A percentile compares a stretch with the other conserved stretches of the same genome.
Conservation (phyloP, 2,113 vertebrate species). For the Dicerorhinus sumatrensis region DNA sequence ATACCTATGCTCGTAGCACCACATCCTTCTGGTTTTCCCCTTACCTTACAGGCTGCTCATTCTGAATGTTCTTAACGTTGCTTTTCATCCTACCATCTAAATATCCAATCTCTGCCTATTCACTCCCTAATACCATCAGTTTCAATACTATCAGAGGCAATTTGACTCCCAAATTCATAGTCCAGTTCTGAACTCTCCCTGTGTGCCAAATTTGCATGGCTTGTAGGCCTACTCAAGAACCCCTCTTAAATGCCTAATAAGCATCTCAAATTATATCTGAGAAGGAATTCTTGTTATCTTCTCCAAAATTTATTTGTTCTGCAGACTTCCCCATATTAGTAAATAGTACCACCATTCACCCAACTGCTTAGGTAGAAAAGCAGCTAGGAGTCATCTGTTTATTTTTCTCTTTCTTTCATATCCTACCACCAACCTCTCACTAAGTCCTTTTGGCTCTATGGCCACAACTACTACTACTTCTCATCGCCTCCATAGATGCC, state of each 20-base stretch:
- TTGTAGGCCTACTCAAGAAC: neutral
- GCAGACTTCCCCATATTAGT: neutral
- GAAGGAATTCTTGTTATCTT: neutral
- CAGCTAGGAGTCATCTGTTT: neutral
- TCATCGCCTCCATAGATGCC: neutral
- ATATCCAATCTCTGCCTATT: neutral
- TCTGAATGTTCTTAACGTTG: neutral
- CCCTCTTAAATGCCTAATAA: neutral
- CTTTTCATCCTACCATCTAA: neutral
- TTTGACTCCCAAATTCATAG: neutral
- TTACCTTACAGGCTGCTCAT: neutral
- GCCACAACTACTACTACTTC: neutral
- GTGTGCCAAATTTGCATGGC: neutral
- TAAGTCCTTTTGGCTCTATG: neutral
- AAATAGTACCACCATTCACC: neutral
- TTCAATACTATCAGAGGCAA: neutral
- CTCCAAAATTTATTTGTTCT: neutral
- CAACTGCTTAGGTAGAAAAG: neutral
- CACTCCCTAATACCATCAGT: neutral
- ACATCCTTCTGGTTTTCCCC: neutral
- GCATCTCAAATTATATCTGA: neutral
- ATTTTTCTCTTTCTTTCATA: neutral
- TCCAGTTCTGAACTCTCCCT: neutral
- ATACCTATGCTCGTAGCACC: accelerated
- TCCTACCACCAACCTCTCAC: neutral